Base-by-base conservation (phyloP, 2,113 vertebrate genomes). In the Dermatemys mawii region DNA sequence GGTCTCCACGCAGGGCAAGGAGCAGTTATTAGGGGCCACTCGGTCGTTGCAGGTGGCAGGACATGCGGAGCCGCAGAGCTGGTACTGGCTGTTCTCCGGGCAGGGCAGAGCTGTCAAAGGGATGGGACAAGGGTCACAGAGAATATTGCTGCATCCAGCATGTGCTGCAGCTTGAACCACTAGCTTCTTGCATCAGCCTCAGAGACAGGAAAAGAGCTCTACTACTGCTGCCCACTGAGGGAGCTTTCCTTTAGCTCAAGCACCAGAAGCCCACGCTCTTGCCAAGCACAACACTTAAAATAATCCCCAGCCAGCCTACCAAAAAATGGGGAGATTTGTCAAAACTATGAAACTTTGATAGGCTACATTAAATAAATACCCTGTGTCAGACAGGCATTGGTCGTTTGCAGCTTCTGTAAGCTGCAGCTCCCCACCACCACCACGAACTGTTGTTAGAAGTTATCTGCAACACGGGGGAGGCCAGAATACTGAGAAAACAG, bases 51-150 rank as follows among this genome's bases (percentile, higher is more conserved):
- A 53, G 51, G 51, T 53, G 51, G 51, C 51, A 53, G 51, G 51
- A 53, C 51, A 53, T 3, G 19, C 19, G 8, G 51, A 22, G 51
- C 51, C 21, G 21, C 51, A 53, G 51, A 53, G 51, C 51, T 22
- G 51, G 51, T 53, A 53, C 51, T 22, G 51, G 51, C 51, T 53
- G 51, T 53, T 53, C 51, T 53, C 51, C 3, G 51, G 21, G 21
- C 51, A 53, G 51, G 51, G 51, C 19, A 53, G 7, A 53, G 19
- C 51, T 53, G 51, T 53, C 19, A 53, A 26, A 41, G 27, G 7
- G 78, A 11, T 0, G 5, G 55, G 24, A 92, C 6, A n/a, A 2
- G 0, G 14, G 22, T n/a, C 13, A 29, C 3, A 0, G 54, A 24
- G 49, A n/a, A 9, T 1, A 0, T 2, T 6, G 16, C 57, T 21